Evolutionary conservation across 64 coral and sea anemone genomes (phyloP).

Genomic region (Pachyseris speciosa): DNA sequence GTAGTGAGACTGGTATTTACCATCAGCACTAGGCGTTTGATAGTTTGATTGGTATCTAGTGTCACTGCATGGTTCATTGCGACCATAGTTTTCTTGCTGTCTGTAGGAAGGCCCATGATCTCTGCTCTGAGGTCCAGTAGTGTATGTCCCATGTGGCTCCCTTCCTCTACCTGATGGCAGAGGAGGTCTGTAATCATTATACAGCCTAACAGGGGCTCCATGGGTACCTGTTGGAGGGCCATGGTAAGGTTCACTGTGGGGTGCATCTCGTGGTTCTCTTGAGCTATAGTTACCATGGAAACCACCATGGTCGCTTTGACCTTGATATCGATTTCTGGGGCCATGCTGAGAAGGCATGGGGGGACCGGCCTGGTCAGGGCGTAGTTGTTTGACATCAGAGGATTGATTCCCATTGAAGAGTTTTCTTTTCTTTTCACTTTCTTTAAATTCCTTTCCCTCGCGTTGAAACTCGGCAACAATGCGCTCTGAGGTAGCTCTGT

Average conservation of each 20-base stretch:
- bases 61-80: background rate
- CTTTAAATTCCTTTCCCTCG: slow-evolving; percentile 79
- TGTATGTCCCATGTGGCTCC: background rate
- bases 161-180: background rate
- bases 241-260: background rate
- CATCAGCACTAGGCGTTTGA: background rate
- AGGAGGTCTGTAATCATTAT: background rate
- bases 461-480: slow-evolving; percentile 79
- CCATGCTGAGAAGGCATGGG: background rate
- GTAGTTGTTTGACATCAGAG: background rate
- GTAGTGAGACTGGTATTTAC: background rate
- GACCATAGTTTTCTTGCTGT: background rate
- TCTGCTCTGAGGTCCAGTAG: background rate
- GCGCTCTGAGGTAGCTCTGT: slow-evolving; percentile 32
- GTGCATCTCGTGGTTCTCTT: background rate
- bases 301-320: slow-evolving; percentile 11
- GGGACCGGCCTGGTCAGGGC: background rate
- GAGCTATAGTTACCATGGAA: slow-evolving; percentile 16
- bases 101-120: background rate
- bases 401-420: background rate
- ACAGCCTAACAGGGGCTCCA: background rate
- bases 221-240: slow-evolving; percentile 12
- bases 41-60: background rate
- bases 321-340: background rate
- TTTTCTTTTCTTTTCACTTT: slow-evolving; percentile 45